Base-by-base conservation (phyloP, 2,888 invertebrate species). In the Sinotaia quadrata region DNA sequence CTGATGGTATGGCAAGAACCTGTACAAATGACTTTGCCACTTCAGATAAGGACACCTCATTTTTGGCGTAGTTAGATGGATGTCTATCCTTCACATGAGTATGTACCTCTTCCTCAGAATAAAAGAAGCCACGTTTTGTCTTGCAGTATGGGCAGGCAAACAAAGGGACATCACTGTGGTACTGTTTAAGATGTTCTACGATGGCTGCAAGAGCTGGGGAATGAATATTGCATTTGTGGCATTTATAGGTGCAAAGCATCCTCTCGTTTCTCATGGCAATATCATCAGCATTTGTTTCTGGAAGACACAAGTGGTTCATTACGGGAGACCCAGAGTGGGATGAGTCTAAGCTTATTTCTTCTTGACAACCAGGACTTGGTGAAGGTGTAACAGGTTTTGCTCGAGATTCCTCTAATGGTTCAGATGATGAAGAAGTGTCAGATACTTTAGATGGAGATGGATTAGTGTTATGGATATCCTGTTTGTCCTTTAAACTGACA, bases 121-220 rank as follows among this genome's bases (percentile, higher is more conserved):
- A 77, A 44, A 80, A 82, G 65, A 81, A 77, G 49, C 75, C 72
- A 29, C 78, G 73, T 49, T 78, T 77, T 37, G 76, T 70, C 51
- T 81, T 77, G 66, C 84, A 84, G 71, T 81, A 84, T 10, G 84
- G 84, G 56, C 84, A 84, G 60, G 81, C 72, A 66, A 84, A 84
- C 41, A 82, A 70, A 36, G 76, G 62, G 59, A 84, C 81, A 37
- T 81, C 79, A 58, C 72, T 78, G 61, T 84, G 84, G 31, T 75
- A 68, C n/a, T 76, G 73, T 54, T 81, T 72, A 61, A 84, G 69
- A 71, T 84, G 84, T 47, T 79, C 79, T 7, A 82, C 81, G 74
- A 84, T 81, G 41, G 80, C 76, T 12, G 80, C 76, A n/a, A 84
- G 68, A n/a, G 80, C 68, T 4, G 84, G 84, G 1, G 84, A 81